Evolutionary conservation across 2,888 invertebrate species (phyloP), one percentile per base, ranked within the genome.

Genomic region (Salticus scenicus): DNA sequence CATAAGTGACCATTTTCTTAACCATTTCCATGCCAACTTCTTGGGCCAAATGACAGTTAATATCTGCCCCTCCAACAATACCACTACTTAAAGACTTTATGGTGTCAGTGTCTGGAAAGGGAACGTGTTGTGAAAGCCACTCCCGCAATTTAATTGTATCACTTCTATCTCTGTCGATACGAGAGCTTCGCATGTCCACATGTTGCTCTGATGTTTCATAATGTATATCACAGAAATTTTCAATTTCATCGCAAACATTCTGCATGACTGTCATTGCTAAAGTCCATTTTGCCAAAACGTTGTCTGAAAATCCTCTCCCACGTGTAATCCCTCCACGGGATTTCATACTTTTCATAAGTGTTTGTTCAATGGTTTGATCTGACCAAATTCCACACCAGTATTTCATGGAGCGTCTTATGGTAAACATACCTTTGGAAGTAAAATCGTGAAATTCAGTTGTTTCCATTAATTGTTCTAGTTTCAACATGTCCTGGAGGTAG

Each of bases 401-500:
- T 37, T 75, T 75, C 24, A 41, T 20, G 17, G 64, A 41, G n/a
- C 66, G 66, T 64, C 75, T 30, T 17, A 75, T 66, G 8, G 66
- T 75, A 28, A 63, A 74, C 8, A 8, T n/a, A 10, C 63, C 63
- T 33, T n/a, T n/a, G 10, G n/a, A n/a, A n/a, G n/a, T n/a, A 24
- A 10, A n/a, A 24, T n/a, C 27, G 57, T n/a, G 20, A 8, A 24
- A 24, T n/a, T 57, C 57, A 63, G 27, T 7, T 24, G 1, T 57
- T 20, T 2, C n/a, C n/a, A 4, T 4, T 57, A 14, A 57, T 8
- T 14, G 77, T 71, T 1, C 28, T 57, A 90, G 87, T 20, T 88
- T 75, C 20, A 71, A 57, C 91, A 91, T 91, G 88, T 91, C 90
- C 89, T 91, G 91, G 24, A 91, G 78, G 89, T 91, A 91, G 7